Percentiles rank a stretch among this genome's conserved stretches.
These are phyloP conservation scores for Caenorhabditis drosophilae DNA, from an alignment of 2,888 invertebrate species.

Conservation along the genomic window DNA sequence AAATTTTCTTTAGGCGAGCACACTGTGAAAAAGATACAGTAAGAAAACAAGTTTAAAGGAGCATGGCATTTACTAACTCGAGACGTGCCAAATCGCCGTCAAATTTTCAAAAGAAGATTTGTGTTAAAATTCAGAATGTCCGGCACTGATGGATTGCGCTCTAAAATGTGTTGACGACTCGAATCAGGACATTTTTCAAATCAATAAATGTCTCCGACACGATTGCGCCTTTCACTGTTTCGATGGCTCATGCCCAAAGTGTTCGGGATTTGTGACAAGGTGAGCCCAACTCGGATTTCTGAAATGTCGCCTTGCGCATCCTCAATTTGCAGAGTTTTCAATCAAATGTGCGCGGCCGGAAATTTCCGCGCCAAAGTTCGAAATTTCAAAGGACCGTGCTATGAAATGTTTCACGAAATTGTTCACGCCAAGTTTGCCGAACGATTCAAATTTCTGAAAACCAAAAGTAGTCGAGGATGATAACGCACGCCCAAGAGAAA, in stretches of 20 bases:
- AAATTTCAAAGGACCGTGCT: constrained; percentile 60
- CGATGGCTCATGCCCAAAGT: constrained; percentile 62
- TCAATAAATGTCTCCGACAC: constrained; percentile 60
- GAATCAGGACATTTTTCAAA: constrained; percentile 57
- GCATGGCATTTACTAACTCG: no score
- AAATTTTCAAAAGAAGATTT: no score
- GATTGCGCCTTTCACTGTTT: constrained; percentile 65
- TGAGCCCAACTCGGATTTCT: no score
- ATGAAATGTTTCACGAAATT: constrained; percentile 63
- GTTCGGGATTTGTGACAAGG: constrained; percentile 62
- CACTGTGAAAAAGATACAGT: no score
- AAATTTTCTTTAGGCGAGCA: no score
- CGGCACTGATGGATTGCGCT: constrained; percentile 59
- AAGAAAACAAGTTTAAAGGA: no score
- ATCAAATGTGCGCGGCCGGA: constrained; percentile 62
- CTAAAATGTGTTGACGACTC: constrained; percentile 56
- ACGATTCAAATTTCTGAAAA: constrained; percentile 40
- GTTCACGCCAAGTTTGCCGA: constrained; percentile 57
- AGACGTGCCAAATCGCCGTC: no score
- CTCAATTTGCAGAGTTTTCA: no score
- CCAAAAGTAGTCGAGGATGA: constrained; percentile 4
- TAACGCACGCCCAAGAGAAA: no score
- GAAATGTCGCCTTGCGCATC: no score
- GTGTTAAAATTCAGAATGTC: constrained; percentile 59
- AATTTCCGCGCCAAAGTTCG: constrained; percentile 53